Conservation (phyloP, 2,797 vertebrate species). For the Gymnoscopelus microlampas region DNA sequence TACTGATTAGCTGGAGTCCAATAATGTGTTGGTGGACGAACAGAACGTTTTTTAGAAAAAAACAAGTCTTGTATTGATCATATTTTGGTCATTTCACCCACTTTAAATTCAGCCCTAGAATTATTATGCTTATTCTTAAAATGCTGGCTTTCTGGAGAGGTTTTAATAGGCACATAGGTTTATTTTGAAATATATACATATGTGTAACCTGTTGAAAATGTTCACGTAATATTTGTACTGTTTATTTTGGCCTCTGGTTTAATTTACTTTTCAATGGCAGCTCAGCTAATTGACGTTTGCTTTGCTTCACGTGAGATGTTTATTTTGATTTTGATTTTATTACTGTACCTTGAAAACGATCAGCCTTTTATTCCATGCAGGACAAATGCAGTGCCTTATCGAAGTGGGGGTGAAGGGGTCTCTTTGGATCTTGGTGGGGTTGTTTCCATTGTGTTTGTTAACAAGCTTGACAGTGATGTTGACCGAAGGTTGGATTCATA, state of each 20-base stretch:
- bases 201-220: conserved; percentile 5
- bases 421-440: too few relatives aligned
- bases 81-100: too few relatives aligned
- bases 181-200: not conserved
- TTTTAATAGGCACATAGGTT: not conserved
- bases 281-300: conserved; percentile 13
- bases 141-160: too few relatives aligned
- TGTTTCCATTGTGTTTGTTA: too few relatives aligned
- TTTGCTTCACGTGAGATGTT: conserved; percentile 5
- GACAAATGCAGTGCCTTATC: conserved; percentile 63
- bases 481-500: too few relatives aligned
- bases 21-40: too few relatives aligned
- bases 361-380: conserved; percentile 37
- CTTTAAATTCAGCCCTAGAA: too few relatives aligned
- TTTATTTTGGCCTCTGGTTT: conserved; percentile 7
- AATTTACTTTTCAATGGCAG: conserved; percentile 7
- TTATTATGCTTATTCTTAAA: too few relatives aligned
- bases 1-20: too few relatives aligned
- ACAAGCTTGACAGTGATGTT: too few relatives aligned
- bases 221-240: conserved; percentile 4
- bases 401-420: not conserved
- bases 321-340: conserved; percentile 2
- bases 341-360: not conserved
- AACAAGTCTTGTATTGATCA: too few relatives aligned
- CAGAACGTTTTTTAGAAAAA: too few relatives aligned